Base-by-base conservation (phyloP, 2,797 vertebrate genomes). In the Xenentodon cancila region DNA sequence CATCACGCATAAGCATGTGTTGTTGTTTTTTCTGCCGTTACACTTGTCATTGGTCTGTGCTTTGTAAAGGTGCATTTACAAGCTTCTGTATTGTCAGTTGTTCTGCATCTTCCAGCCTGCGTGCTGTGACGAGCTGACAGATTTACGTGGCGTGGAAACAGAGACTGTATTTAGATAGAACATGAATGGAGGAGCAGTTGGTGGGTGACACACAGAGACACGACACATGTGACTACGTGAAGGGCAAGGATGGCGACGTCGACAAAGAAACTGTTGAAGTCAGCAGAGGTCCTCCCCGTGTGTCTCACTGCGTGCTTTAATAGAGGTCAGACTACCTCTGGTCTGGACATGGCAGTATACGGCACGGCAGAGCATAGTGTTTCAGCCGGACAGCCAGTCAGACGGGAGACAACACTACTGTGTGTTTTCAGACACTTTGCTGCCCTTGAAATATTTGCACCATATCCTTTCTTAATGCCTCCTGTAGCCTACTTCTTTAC, bases 131-230 rank as follows among this genome's bases (percentile, higher is more conserved):
- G 16, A 40, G 16, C n/a, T 9, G 45, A 60, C 37, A 71, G 61
- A 75, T 76, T 60, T 60, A 3, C 48, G 53, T 40, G 40, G n/a
- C 64, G 57, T 73, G 62, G 81, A 80, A 81, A 83, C 59, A 53
- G 16, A 51, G 54, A 71, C 82, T 71, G 57, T 58, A 79, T 84
- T 88, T 87, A 82, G 81, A 85, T 59, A 20, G 56, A 63, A 74
- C 49, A 42, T 34, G 27, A 42, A 53, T 43, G 13, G 40, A 55
- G 13, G 53, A 62, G 58, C 40, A 45, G 71, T 49, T 51, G 20
- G 18, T 34, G 51, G 47, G 16, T 20, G 25, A 17, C 53, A n/a
- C 13, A 12, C 3, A 18, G 52, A 25, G 51, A 62, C 48, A 37
- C n/a, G 40, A 49, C 42, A 75, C 58, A 25, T 20, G 5, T 54